Evolutionary conservation across 2,888 invertebrate species (phyloP), one percentile per base, ranked within the genome.

Genomic region (Drosophila kanekoi): DNA sequence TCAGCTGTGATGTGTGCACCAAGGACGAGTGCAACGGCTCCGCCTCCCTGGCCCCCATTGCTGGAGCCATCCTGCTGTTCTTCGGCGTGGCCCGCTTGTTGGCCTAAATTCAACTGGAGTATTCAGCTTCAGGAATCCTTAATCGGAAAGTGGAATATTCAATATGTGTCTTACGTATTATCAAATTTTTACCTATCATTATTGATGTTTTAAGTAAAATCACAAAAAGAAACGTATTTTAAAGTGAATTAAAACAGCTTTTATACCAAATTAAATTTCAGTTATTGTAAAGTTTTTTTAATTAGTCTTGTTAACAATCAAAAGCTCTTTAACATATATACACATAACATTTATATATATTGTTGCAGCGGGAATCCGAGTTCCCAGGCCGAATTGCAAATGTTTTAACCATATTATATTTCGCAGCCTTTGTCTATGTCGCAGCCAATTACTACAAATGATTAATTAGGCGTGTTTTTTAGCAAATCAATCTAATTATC

Each of bases 1-100:
- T 91, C 44, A 70, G 82, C 38, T 92, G 92, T 49, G 87, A 91
- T 32, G 91, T 91, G 5, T 92, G 92, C 69, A 59, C 72, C 33
- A 75, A 78, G 44, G 82, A 92, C 53, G 77, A 87, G 53, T 92
- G 92, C 72, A 92, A 92, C 43, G 81, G 90, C 13, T 84, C 92
- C 48, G 63, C 81, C 32, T 62, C 81, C 38, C 45, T 84, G 40
- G 81, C 80, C 14, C 91, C 91, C 32, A 80, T 91, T 47, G 89
- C 83, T 9, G 73, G 79, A 1, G 85, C 90, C 3, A 84, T 92
- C 44, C 52, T 90, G 3, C 23, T 90, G 6, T 88, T 90, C 73
- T 90, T 92, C 51, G 88, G 79, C 2, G 61, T 91, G 43, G 89
- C 91, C 14, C 91, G 89, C 23, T 18, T 92, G 37, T 67, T 91